Base-by-base conservation (phyloP, 2,888 invertebrate species). In the Diarsia mendica region DNA sequence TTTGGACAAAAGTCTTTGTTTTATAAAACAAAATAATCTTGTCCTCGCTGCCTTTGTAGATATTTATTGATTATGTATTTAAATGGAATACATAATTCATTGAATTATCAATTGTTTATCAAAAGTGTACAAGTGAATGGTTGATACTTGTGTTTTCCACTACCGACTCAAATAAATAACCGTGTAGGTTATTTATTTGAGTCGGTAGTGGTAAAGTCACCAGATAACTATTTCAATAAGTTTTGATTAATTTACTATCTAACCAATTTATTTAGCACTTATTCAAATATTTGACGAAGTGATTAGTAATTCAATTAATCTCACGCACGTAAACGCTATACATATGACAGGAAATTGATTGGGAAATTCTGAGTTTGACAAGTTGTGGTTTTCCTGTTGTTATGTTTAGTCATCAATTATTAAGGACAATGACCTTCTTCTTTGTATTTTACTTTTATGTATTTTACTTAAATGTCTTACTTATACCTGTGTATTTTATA, bases 271-370 rank as follows among this genome's bases (percentile, higher is more conserved):
- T 61, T 48, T 33, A 33, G 53, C 13, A 33, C 67, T 51, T 75
- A 51, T 55, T 66, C 10, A 1, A 58, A n/a, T 53, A 61, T 55
- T 64, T 63, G n/a, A 23, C 13, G n/a, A 60, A 67, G 15, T 64
- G 39, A 67, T 77, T 23, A 53, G 18, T 77, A n/a, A 60, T 79
- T 67, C 1, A 77, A 68, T 82, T 65, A 77, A 48, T 60, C 28
- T 20, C 13, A 18, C n/a, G 6, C 3, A 39, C n/a, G 18, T 67
- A 39, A 51, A 77, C 28, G 68, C 49, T 53, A 39, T 51, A 51
- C 46, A 5, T 55, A 44, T 76, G 18, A 11, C 51, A 64, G 44
- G n/a, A n/a, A 64, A 58, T 77, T 64, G 18, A 68, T 46, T 65
- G 23, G 48, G 51, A 68, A 55, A 65, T 48, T 5, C 49, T 58